Evolutionary conservation across 2,797 vertebrate species (phyloP).

Genomic region (Mus caroli): DNA sequence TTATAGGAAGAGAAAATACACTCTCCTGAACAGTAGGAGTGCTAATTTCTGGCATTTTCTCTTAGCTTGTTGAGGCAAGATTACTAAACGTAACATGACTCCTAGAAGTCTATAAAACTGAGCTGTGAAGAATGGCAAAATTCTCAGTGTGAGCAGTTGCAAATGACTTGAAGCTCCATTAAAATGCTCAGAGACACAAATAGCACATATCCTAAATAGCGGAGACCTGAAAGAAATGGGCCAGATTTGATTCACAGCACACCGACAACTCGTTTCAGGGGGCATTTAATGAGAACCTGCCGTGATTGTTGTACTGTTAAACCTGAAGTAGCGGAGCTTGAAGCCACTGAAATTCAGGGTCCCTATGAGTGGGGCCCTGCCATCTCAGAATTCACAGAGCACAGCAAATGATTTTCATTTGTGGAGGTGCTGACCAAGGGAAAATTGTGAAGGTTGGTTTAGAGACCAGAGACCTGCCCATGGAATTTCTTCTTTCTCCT

Average conservation of each 20-base stretch:
- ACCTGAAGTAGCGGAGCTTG: constrained; percentile 5
- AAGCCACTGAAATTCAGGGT: not conserved
- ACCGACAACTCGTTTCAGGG: constrained; percentile 39
- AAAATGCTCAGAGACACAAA: constrained; percentile 71
- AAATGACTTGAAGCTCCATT: constrained; percentile 63
- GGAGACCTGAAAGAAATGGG: constrained; percentile 58
- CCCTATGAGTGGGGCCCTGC: not conserved
- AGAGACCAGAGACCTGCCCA: not conserved
- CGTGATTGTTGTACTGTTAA: not conserved
- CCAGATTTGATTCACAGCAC: constrained; percentile 59
- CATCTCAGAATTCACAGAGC: not conserved
- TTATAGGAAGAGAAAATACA: constrained; percentile 77
- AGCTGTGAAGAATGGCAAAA: constrained; percentile 74
- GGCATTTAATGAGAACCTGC: constrained; percentile 49
- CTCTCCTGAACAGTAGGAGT: constrained; percentile 79
- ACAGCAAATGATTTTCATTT: not conserved
- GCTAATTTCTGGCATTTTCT: constrained; percentile 80
- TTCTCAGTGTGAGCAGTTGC: constrained; percentile 72
- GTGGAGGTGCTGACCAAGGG: not conserved
- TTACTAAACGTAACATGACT: constrained; percentile 72
- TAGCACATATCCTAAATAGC: constrained; percentile 63
- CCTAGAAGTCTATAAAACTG: constrained; percentile 71
- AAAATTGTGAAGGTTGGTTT: not conserved
- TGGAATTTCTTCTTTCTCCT: not conserved
- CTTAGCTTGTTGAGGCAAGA: constrained; percentile 78